Base-by-base conservation (phyloP, 1,140 invertebrate genomes). In the Pantala flavescens region DNA sequence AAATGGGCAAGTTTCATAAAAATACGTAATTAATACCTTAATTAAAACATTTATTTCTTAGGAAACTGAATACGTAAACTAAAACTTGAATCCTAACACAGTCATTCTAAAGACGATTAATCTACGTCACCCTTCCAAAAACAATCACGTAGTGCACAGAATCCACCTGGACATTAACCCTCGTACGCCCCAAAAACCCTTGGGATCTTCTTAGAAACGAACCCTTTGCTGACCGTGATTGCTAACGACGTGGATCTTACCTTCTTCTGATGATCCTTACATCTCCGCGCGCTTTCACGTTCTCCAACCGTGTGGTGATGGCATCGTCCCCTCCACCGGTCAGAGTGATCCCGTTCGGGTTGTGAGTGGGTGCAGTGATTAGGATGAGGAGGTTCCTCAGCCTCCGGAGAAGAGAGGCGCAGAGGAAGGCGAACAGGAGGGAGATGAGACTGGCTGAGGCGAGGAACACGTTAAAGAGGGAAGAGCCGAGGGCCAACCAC, bases 401-500 rank as follows among this genome's bases (percentile, higher is more conserved):
- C 80, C 85, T 84, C 75, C 81, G 80, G 76, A 84, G 81, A 75
- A 87, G 83, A 28, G 83, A 84, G 77, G 83, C 82, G 73, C 86
- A 87, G 43, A 88, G 76, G 28, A 88, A 79, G 36, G 83, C 79
- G 76, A 87, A 87, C 43, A 87, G 81, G 7, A 84, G 72, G 12
- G 85, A 80, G 79, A 88, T 85, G 71, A 86, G 83, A 0, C 82
- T 82, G 9, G 84, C 83, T 74, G 85, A 87, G 73, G 82, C 83
- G 36, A 87, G 78, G 75, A 87, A 87, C 76, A 87, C 86, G 78
- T 87, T 86, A 77, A 87, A 87, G 19, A 86, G 82, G 24, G 85
- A 81, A 16, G 84, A 85, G 11, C 84, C 85, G 43, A 81, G 82
- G 63, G 85, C 82, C 74, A 88, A 78, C 87, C 87, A 88, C 87